Percentiles rank a stretch among this genome's conserved stretches.
Evolutionary conservation across 2,113 vertebrate genomes (phyloP).

Genomic region (Oryzias melastigma): DNA sequence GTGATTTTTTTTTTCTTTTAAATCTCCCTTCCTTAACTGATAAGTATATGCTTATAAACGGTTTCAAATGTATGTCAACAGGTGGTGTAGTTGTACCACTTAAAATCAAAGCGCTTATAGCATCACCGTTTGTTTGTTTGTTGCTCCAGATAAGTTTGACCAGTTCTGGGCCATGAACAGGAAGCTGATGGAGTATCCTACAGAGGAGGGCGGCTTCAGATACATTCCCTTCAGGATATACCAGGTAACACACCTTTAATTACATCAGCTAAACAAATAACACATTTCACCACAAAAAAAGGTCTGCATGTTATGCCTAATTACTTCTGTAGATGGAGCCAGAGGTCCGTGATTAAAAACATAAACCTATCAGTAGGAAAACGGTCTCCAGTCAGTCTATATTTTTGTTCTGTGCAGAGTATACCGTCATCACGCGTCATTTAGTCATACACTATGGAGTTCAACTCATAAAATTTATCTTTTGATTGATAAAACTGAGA

Average conservation of each 20-base stretch:
- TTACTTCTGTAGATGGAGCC: slow-evolving; percentile 52
- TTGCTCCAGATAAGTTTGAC: slow-evolving; percentile 91
- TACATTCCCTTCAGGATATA: slow-evolving; percentile 99
- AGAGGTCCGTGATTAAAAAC: slow-evolving; percentile 14
- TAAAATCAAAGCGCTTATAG: background rate
- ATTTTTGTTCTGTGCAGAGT: background rate
- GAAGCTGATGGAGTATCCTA: slow-evolving; percentile 96
- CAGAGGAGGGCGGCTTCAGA: slow-evolving; percentile 94
- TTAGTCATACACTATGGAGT: too few relatives aligned
- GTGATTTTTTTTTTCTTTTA: too few relatives aligned
- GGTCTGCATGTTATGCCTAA: background rate
- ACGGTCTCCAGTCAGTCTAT: background rate
- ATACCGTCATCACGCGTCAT: too few relatives aligned
- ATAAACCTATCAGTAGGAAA: background rate
- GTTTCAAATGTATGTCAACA: too few relatives aligned
- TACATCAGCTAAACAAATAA: background rate
- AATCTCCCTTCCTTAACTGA: too few relatives aligned
- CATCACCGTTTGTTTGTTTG: slow-evolving; percentile 9
- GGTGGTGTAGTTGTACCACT: too few relatives aligned
- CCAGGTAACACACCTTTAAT: slow-evolving; percentile 78
- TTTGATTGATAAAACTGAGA: background rate
- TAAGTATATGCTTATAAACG: too few relatives aligned
- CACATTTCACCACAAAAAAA: background rate
- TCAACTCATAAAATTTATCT: background rate
- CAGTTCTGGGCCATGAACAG: slow-evolving; percentile 99